A percentile compares a stretch with the other conserved stretches of the same genome.
phyloP scores from a whole-genome alignment of 2,888 invertebrate species.

The Leistus spinibarbis region DNA sequence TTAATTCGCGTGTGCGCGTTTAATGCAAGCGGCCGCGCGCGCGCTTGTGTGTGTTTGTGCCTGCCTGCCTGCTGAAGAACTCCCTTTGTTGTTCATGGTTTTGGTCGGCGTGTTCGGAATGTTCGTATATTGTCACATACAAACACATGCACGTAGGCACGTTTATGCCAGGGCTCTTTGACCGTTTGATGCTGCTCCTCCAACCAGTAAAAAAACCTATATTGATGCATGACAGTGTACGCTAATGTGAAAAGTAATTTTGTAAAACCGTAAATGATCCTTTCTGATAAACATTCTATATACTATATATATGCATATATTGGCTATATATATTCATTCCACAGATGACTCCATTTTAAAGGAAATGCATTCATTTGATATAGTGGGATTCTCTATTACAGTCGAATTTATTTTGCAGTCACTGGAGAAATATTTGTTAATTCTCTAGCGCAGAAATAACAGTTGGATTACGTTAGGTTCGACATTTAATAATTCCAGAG shows the following conservation, averaged over 20 bases:
- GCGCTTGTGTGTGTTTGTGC: background rate
- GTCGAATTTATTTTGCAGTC: no score
- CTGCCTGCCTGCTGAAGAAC: background rate
- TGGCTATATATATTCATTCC: no score
- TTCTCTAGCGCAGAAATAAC: no score
- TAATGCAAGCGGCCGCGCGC: background rate
- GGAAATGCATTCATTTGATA: no score
- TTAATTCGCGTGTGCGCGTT: slow-evolving; percentile 24
- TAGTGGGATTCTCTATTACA: no score
- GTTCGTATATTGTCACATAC: background rate
- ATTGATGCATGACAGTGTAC: background rate
- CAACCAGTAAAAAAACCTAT: background rate
- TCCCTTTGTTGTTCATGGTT: background rate
- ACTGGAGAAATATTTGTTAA: no score
- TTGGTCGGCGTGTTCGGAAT: background rate
- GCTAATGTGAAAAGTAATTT: background rate
- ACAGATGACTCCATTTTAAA: no score
- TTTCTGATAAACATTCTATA: background rate
- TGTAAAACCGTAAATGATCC: background rate
- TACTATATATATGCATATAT: no score
- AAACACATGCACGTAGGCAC: background rate
- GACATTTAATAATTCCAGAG: no score
- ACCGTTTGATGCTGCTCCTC: background rate
- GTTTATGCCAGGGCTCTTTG: background rate
- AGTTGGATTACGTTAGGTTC: no score